Evolutionary conservation across 2,797 vertebrate genomes (phyloP).

Genomic region (Clarias laeviceps): DNA sequence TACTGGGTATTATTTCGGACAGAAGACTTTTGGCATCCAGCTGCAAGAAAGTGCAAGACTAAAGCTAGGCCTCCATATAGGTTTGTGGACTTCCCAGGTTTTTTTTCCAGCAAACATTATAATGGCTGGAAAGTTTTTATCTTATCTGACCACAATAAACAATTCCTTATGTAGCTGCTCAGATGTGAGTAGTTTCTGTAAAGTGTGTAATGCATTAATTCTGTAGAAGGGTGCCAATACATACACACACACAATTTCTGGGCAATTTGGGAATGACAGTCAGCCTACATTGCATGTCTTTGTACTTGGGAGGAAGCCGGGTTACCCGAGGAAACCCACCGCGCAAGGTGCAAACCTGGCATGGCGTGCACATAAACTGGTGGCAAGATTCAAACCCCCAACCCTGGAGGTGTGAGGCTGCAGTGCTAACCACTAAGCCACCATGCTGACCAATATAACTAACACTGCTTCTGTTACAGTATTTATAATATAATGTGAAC

Average conservation of each 20-base stretch:
- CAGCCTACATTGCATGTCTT: no score
- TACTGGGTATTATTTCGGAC: neutral
- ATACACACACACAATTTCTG: no score
- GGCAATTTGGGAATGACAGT: no score
- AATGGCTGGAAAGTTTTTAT: neutral
- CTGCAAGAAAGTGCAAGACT: neutral
- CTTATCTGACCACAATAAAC: neutral
- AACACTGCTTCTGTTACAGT: neutral
- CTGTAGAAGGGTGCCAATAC: neutral
- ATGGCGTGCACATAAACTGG: no score
- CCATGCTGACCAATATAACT: neutral
- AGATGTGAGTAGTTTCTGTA: neutral
- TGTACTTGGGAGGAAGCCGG: no score
- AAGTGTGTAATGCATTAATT: neutral
- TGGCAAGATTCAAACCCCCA: no score
- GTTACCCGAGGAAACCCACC: no score
- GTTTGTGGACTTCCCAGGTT: neutral
- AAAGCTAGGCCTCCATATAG: neutral
- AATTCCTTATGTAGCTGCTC: neutral
- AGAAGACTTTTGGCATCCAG: neutral
- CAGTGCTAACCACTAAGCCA: no score
- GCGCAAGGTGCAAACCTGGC: no score
- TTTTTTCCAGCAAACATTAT: neutral
- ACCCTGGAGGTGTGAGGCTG: no score
- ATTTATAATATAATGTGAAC: neutral